A percentile compares a stretch with the other conserved stretches of the same genome.
phyloP scores from a whole-genome alignment of 2,888 invertebrate genomes.

The Athalia circularis region DNA sequence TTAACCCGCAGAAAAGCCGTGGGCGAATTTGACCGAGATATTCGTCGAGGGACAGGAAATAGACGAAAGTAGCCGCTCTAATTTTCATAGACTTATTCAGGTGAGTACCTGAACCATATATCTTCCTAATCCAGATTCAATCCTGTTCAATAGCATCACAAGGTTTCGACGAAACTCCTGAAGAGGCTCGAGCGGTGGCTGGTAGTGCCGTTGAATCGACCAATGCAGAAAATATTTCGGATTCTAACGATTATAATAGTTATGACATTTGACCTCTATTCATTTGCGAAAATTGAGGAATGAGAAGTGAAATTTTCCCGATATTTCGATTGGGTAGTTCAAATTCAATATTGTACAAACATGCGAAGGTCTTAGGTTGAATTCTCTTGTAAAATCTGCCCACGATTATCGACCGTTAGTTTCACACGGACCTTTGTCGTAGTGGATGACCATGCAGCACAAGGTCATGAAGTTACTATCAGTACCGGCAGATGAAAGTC shows the following conservation, averaged over 20 bases:
- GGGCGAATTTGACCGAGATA: slow-evolving; percentile 2
- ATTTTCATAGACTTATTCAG: slow-evolving; percentile 1
- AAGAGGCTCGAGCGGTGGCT: neutral
- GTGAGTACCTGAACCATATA: neutral
- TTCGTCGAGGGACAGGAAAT: neutral
- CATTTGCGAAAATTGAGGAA: neutral
- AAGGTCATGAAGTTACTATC: slow-evolving; percentile 5
- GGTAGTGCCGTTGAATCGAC: slow-evolving; percentile 22
- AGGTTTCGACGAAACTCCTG: neutral
- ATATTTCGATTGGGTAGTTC: neutral
- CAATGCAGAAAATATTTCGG: neutral
- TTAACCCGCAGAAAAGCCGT: neutral
- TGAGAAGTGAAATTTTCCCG: neutral
- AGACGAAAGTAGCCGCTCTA: neutral
- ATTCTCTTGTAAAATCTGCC: neutral
- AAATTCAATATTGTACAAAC: neutral
- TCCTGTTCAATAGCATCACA: neutral
- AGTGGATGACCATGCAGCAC: neutral
- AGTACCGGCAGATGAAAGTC: no score
- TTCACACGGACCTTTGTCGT: slow-evolving; percentile 9
- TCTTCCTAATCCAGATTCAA: neutral
- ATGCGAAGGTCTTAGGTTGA: neutral
- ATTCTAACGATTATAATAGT: neutral
- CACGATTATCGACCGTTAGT: slow-evolving; percentile 20
- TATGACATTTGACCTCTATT: slow-evolving; percentile 16